Base-by-base conservation (phyloP, 1,140 invertebrate genomes). In the Brachionus asplanchnoidis region DNA sequence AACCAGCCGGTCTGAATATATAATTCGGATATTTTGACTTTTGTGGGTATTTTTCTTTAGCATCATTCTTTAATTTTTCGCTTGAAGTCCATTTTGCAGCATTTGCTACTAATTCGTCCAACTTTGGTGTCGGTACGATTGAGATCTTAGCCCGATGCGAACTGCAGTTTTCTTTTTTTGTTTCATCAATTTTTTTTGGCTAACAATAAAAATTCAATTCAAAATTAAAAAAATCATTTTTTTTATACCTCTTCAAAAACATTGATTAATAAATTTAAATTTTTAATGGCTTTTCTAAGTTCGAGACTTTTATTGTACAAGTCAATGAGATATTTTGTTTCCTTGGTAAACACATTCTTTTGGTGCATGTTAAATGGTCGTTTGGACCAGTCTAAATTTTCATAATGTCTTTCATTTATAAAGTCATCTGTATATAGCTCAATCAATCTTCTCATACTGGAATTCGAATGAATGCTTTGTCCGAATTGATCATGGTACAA, bases 241-340 rank as follows among this genome's bases (percentile, higher is more conserved):
- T 36, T 28, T 50, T 23, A 12, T 77, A 77, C 40, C 11, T 77
- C 8, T 50, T 46, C 20, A 23, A 50, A 50, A 77, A 46, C 42
- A 77, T 77, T 50, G 8, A 9, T 11, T 36, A 50, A 77, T n/a
- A 26, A 12, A 50, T 50, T 50, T 23, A 77, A 77, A 50, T 46
- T 50, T 26, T 77, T 77, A 2, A 77, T 77, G 12, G 73, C 9
- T 77, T 77, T 46, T 26, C 53, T 77, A 9, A 77, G 23, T 26
- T 77, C 44, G 0, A 77, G 17, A 77, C 28, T 50, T 50, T 50
- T 77, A 26, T 53, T 23, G n/a, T 77, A 77, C 4, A 77, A 23
- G 50, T 77, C 73, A n/a, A 50, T 77, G 7, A 77, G 26, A 50
- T 77, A 36, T 26, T 50, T 77, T 50, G 73, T 77, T 17, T 77